A percentile compares a stretch with the other conserved stretches of the same genome.
Conservation (phyloP, 2,888 invertebrate species). For the Polyploca ridens region DNA sequence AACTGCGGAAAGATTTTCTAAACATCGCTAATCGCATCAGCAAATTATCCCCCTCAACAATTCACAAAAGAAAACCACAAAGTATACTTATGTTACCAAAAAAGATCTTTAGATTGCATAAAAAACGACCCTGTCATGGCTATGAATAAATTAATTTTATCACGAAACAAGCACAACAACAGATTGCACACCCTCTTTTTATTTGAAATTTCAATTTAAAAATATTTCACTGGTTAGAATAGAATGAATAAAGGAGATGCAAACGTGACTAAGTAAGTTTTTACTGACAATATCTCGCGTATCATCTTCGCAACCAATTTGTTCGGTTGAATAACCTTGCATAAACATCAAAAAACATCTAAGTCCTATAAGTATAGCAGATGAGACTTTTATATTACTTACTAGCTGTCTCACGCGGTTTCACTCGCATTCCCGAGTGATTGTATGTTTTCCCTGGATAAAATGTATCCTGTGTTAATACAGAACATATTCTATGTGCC, state of each 20-base stretch:
- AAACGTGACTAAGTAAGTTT: constrained; percentile 17
- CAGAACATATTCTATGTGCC: too few relatives aligned
- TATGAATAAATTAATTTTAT: constrained; percentile 23
- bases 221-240: constrained; percentile 22
- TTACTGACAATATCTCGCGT: constrained; percentile 17
- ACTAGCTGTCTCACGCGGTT: too few relatives aligned
- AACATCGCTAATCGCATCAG: not conserved
- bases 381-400: not conserved
- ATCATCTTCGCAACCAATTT: constrained; percentile 26
- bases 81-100: constrained; percentile 9
- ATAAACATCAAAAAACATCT: constrained; percentile 5
- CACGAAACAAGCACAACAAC: constrained; percentile 26
- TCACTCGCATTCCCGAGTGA: too few relatives aligned
- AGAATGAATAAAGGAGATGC: constrained; percentile 10
- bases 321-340: constrained; percentile 22
- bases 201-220: constrained; percentile 32
- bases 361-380: not conserved
- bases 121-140: constrained; percentile 23
- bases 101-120: constrained; percentile 12
- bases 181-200: constrained; percentile 26
- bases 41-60: not conserved
- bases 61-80: not conserved
- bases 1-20: too few relatives aligned
- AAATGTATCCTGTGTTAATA: too few relatives aligned
- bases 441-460: too few relatives aligned